Percentiles rank a stretch among this genome's conserved stretches.
Evolutionary conservation across 2,888 invertebrate genomes (phyloP).

Genomic region (Parnassius mnemosyne): DNA sequence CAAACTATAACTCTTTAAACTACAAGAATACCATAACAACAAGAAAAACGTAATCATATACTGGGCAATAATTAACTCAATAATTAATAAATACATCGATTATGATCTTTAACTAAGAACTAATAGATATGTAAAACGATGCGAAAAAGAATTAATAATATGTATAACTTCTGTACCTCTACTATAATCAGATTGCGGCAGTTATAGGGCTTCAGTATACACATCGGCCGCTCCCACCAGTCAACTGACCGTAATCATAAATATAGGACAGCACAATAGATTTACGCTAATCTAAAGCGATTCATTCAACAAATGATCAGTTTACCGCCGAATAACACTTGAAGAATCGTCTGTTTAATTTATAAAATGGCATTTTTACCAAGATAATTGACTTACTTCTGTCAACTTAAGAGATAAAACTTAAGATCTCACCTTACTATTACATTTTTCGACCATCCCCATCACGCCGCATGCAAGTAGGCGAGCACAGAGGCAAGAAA

Average conservation of each 20-base stretch:
- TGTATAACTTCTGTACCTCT: slow-evolving; percentile 46
- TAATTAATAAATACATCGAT: no score
- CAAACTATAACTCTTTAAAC: no score
- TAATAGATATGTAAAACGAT: no score
- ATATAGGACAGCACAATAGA: slow-evolving; percentile 25
- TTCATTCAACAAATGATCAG: slow-evolving; percentile 1
- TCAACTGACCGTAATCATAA: slow-evolving; percentile 34
- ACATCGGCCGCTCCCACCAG: slow-evolving; percentile 68
- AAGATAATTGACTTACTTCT: slow-evolving; percentile 13
- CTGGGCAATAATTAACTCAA: no score
- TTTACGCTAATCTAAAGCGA: slow-evolving; percentile 19
- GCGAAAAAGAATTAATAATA: background rate
- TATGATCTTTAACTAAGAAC: no score
- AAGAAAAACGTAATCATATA: no score
- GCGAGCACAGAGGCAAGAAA: slow-evolving; percentile 42
- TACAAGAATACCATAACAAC: no score
- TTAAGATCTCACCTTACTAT: slow-evolving; percentile 67
- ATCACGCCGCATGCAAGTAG: slow-evolving; percentile 52
- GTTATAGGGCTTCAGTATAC: slow-evolving; percentile 69
- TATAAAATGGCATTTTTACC: background rate
- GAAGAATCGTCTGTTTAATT: slow-evolving; percentile 5
- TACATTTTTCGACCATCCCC: slow-evolving; percentile 65
- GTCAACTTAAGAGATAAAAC: slow-evolving; percentile 18
- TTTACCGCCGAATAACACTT: slow-evolving; percentile 11
- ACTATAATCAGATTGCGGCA: slow-evolving; percentile 79